These are phyloP conservation scores for Hypotaenidia okinawae DNA, from an alignment of 2,797 vertebrate species.

Conservation along the genomic window DNA sequence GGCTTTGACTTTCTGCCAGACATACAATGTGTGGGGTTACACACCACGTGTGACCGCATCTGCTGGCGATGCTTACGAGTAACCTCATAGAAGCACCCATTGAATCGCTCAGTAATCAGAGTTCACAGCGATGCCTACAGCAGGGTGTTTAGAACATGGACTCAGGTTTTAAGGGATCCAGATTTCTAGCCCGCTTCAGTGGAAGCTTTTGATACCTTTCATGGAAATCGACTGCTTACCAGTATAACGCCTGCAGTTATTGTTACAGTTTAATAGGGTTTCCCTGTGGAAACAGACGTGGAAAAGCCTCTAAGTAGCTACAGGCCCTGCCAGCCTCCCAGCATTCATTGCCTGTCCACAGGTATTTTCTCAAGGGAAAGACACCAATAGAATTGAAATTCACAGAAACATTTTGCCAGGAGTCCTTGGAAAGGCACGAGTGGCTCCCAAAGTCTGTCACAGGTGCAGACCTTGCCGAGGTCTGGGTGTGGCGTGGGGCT, in stretches of 20 bases:
- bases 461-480: background rate
- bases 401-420: background rate
- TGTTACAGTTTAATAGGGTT: background rate
- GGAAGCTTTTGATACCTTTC: background rate
- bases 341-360: background rate
- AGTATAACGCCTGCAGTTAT: background rate
- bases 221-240: background rate
- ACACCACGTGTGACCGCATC: rapidly evolving
- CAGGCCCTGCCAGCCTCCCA: background rate
- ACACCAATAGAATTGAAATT: background rate
- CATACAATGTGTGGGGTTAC: background rate
- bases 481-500: background rate
- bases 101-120: background rate
- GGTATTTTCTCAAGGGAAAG: background rate
- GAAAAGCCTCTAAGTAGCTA: background rate
- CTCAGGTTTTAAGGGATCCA: background rate
- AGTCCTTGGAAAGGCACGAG: background rate
- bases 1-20: background rate
- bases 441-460: background rate
- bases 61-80: background rate
- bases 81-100: background rate
- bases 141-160: rapidly evolving
- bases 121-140: background rate
- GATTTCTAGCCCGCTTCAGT: background rate
- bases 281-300: conserved; percentile 18